These are phyloP conservation scores for Oncopodura yosiiana DNA, from an alignment of 1,140 invertebrate species.

Conservation along the genomic window DNA sequence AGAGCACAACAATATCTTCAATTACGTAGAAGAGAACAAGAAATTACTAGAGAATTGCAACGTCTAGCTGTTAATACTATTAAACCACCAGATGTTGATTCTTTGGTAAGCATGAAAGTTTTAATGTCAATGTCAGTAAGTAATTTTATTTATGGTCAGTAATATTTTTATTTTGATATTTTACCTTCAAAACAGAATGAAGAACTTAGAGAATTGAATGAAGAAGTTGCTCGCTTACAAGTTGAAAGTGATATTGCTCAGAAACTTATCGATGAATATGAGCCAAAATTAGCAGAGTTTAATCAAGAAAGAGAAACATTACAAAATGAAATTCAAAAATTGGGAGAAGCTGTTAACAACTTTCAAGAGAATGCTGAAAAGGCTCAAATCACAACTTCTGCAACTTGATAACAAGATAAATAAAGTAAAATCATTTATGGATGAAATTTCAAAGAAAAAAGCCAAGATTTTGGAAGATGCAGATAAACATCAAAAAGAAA, in stretches of 20 bases:
- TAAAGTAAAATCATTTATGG: not conserved
- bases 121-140: not conserved
- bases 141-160: not conserved
- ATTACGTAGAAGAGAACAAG: not conserved
- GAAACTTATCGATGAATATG: not conserved
- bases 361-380: no score
- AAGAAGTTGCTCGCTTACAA: no score
- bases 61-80: not conserved
- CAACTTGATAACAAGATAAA: not conserved
- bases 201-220: not conserved
- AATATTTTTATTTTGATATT: not conserved
- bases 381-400: no score
- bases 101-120: slow-evolving; percentile 2
- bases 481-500: not conserved
- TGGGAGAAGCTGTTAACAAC: not conserved
- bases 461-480: not conserved
- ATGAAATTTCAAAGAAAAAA: not conserved
- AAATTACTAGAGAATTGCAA: not conserved
- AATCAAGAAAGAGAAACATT: not conserved
- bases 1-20: not conserved
- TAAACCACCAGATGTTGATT: slow-evolving; percentile 5
- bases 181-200: slow-evolving; percentile 8
- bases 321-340: not conserved
- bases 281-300: not conserved
- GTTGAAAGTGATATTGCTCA: not conserved